Conservation (phyloP, 2,888 invertebrate species). For the Noctua janthina region DNA sequence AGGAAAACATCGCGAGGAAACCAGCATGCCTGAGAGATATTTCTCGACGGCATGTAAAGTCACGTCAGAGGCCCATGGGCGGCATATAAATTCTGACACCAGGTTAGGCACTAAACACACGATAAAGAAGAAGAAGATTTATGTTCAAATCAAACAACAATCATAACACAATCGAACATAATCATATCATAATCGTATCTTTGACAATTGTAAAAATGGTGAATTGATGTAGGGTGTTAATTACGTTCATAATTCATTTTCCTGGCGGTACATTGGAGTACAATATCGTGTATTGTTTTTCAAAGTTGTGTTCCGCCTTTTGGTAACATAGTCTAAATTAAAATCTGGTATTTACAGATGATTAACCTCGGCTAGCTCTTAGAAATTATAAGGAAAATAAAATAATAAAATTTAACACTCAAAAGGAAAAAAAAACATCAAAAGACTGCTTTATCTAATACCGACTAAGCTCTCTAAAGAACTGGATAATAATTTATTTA, state of each 20-base stretch:
- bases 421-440: slow-evolving; percentile 19
- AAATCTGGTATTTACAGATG: not conserved
- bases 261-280: not conserved
- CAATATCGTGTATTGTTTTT: not conserved
- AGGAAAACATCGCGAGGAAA: too few relatives aligned
- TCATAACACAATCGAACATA: too few relatives aligned
- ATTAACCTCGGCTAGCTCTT: not conserved
- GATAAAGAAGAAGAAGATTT: too few relatives aligned
- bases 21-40: too few relatives aligned
- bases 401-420: slow-evolving; percentile 14
- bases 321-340: not conserved
- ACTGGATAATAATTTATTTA: not conserved
- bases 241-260: not conserved
- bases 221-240: not conserved
- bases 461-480: slow-evolving; percentile 1
- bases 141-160: not conserved
- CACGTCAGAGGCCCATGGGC: too few relatives aligned
- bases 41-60: too few relatives aligned
- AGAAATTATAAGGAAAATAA: slow-evolving; percentile 12
- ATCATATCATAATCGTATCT: not conserved
- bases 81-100: too few relatives aligned
- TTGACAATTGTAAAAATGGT: not conserved
- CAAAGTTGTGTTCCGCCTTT: not conserved
- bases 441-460: slow-evolving; percentile 25
- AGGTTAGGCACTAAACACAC: too few relatives aligned